Evolutionary conservation across 2,113 vertebrate genomes (phyloP).

Genomic region (Amia ocellicauda): DNA sequence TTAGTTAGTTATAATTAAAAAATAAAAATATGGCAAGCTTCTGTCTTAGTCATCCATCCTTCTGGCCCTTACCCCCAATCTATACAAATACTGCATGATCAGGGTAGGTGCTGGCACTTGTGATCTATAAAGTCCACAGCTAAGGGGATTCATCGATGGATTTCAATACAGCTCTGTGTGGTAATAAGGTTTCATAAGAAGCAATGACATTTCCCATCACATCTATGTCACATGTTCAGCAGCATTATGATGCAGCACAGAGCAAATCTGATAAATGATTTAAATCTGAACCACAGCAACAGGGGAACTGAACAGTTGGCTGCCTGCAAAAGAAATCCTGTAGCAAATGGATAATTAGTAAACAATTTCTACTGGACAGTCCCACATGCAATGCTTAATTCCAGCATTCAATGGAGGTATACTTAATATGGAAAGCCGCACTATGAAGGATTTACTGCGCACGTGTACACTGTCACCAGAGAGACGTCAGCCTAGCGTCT

Average conservation of each 20-base stretch:
- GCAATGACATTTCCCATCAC: not conserved
- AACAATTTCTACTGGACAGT: conserved; percentile 51
- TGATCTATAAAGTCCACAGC: not conserved
- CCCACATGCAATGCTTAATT: conserved; percentile 56
- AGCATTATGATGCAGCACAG: conserved; percentile 2
- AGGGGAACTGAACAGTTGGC: conserved; percentile 31
- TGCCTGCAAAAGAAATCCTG: conserved; percentile 38
- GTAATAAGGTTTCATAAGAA: not conserved
- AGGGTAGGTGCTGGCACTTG: not conserved
- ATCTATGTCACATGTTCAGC: not conserved
- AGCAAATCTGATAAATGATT: not conserved
- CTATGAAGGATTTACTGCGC: conserved; percentile 8
- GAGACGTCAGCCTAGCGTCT: no score
- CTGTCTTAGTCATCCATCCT: no score
- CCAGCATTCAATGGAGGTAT: conserved; percentile 32
- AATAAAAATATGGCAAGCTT: no score
- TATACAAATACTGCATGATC: not conserved
- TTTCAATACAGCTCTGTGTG: not conserved
- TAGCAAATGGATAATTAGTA: conserved; percentile 49
- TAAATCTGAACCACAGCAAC: conserved; percentile 1
- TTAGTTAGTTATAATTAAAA: no score
- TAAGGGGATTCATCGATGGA: not conserved
- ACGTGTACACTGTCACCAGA: no score
- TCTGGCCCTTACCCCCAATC: no score
- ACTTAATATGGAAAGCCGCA: conserved; percentile 31